A percentile compares a stretch with the other conserved stretches of the same genome.
Evolutionary conservation across 2,797 vertebrate species (phyloP).

Genomic region (Chrosomus eos): DNA sequence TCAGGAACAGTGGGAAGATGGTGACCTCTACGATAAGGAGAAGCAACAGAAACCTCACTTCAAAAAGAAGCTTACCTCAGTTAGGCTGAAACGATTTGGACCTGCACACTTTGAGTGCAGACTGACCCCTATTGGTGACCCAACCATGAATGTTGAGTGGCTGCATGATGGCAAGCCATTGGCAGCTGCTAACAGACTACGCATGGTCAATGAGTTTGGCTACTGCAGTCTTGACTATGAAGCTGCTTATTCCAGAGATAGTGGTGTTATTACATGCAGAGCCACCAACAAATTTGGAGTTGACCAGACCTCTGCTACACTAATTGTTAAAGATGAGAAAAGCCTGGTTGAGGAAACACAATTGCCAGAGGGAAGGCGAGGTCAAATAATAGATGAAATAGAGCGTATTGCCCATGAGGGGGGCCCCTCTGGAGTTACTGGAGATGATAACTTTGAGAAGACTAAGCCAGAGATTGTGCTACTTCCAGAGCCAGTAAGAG

Average conservation of each 20-base stretch:
- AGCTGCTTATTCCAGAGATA: conserved; percentile 93
- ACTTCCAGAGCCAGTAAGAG: conserved; percentile 90
- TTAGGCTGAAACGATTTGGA: conserved; percentile 92
- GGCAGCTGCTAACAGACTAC: conserved; percentile 93
- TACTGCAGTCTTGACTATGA: conserved; percentile 98
- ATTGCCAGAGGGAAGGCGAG: conserved; percentile 91
- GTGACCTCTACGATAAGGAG: conserved; percentile 98
- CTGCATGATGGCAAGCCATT: conserved; percentile 95
- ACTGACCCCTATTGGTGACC: conserved; percentile 95
- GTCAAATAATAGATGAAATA: conserved; percentile 90
- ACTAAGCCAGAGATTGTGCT: conserved; percentile 95
- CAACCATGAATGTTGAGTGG: conserved; percentile 97
- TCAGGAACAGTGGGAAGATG: conserved; percentile 98
- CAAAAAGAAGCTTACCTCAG: conserved; percentile 96
- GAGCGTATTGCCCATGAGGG: conserved; percentile 91
- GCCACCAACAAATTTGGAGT: conserved; percentile 94
- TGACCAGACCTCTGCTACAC: conserved; percentile 93
- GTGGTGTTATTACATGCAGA: conserved; percentile 94
- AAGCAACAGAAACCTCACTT: conserved; percentile 98
- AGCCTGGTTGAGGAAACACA: conserved; percentile 96
- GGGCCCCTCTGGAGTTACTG: conserved; percentile 82
- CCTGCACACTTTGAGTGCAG: conserved; percentile 96
- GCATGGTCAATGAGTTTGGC: conserved; percentile 97
- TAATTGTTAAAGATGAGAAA: conserved; percentile 98
- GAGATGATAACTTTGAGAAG: conserved; percentile 87